Evolutionary conservation across 2,113 vertebrate genomes (phyloP).

Genomic region (Oryzias celebensis): DNA sequence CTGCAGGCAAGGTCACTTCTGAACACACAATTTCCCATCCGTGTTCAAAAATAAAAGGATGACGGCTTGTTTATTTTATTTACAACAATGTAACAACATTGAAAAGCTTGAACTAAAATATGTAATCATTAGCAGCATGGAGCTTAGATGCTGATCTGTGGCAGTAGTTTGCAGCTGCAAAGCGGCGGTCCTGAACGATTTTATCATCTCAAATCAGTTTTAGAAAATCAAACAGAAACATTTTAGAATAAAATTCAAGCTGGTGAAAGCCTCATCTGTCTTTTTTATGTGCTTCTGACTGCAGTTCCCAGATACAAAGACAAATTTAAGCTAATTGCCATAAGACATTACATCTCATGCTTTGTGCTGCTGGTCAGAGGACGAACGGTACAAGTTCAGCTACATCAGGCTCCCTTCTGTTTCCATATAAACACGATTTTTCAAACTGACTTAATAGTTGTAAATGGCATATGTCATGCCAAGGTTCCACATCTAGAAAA

Average conservation of each 20-base stretch:
- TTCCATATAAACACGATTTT: background rate
- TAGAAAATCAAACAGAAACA: conserved; percentile 21
- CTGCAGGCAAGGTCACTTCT: background rate
- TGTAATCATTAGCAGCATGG: conserved; percentile 34
- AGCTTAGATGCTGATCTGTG: conserved; percentile 20
- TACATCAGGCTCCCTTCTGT: background rate
- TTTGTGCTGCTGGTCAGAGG: conserved; percentile 1
- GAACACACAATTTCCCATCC: background rate
- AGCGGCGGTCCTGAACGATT: conserved; percentile 20
- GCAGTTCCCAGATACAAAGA: conserved; percentile 11
- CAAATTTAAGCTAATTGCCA: conserved; percentile 35
- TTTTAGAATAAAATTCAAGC: conserved; percentile 26
- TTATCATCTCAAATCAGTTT: background rate
- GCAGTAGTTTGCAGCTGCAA: conserved; percentile 32
- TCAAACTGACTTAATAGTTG: no score
- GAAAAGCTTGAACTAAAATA: conserved; percentile 18
- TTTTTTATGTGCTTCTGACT: conserved; percentile 23
- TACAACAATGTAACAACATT: no score
- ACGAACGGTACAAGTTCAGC: background rate
- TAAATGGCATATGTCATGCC: no score
- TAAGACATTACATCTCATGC: conserved; percentile 22
- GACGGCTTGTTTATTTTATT: no score
- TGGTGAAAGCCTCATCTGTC: conserved; percentile 5
- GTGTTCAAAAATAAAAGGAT: background rate
- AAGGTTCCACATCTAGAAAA: no score